phyloP scores from a whole-genome alignment of 92 coral and sea anemone genomes.

The Plumapathes pennacea region DNA sequence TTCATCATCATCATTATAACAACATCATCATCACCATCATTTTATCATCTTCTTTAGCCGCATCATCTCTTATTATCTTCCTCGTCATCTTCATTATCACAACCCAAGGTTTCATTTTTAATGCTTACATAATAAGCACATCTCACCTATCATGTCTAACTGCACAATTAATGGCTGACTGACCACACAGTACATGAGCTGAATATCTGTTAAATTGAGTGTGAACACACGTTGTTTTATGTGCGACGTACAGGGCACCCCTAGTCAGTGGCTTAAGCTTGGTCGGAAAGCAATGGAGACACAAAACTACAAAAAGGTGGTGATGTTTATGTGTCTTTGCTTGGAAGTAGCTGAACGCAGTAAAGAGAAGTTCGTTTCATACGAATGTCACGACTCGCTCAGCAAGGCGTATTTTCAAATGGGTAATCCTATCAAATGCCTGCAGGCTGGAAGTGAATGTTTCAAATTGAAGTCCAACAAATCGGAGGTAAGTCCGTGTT shows the following conservation, averaged over 20 bases:
- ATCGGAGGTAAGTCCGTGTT: slow-evolving; percentile 65
- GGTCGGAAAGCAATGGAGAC: slow-evolving; percentile 37
- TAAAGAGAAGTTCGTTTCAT: slow-evolving; percentile 9
- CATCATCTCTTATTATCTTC: too few species aligned
- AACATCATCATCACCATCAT: too few species aligned
- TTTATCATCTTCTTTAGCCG: too few species aligned
- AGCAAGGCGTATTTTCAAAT: slow-evolving; percentile 30
- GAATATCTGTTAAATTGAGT: too few species aligned
- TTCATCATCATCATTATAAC: too few species aligned
- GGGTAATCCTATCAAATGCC: slow-evolving; percentile 14
- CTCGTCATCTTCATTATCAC: too few species aligned
- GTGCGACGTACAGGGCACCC: slow-evolving; percentile 42
- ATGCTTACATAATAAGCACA: too few species aligned
- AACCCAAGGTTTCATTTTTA: too few species aligned
- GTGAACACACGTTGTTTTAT: too few species aligned
- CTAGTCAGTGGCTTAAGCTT: slow-evolving; percentile 37
- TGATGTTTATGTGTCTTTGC: slow-evolving; percentile 37
- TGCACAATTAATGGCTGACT: too few species aligned
- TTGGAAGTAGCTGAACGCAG: slow-evolving; percentile 51
- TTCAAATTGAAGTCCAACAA: slow-evolving; percentile 50
- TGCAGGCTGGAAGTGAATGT: slow-evolving; percentile 44
- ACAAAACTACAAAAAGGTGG: slow-evolving; percentile 29
- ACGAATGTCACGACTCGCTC: slow-evolving; percentile 22
- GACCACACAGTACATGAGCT: too few species aligned
- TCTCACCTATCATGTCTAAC: too few species aligned